Base-by-base conservation (phyloP, 2,113 vertebrate genomes). In the Poecilia latipinna region DNA sequence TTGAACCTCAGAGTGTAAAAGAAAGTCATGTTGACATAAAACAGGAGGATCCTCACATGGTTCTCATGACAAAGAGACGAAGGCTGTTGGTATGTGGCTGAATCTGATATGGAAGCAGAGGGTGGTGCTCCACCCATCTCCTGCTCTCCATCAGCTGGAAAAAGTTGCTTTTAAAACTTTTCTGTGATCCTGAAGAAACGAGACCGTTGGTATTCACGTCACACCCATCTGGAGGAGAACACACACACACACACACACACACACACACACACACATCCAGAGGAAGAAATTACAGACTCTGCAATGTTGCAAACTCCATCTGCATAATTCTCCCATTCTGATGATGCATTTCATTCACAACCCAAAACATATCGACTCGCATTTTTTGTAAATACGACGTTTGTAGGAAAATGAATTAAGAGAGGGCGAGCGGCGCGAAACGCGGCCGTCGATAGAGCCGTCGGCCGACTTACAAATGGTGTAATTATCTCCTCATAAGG, bases 401-500 rank as follows among this genome's bases (percentile, higher is more conserved):
- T 88, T 85, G 90, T 90, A 77, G 85, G 84, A 67, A 80, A 90
- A 86, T 88, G 88, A 91, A 90, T 91, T 80, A 85, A 83, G 86
- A 31, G 78, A 80, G 82, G 82, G 86, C 32, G 70, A 84, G 84
- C 72, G 29, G 79, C 63, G 66, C 19, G 66, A 82, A 91, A 88
- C 85, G 83, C 44, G 22, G 79, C 32, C 74, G 82, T 92, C 91
- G 65, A 93, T 92, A 90, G 64, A 13, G 74, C 89, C 79, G 80
- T 42, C 35, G 72, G 89, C 68, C 73, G 64, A 87, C 85, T 92
- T 90, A 92, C 89, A 91, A 76, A 93, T 91, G 92, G 87, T 82
- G 81, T 91, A 87, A 94, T 94, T 92, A 93, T 92, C 88, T 89
- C 71, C 86, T 87, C 86, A 84, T 91, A 75, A 87, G 84, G 85